A percentile compares a stretch with the other conserved stretches of the same genome.
Evolutionary conservation across 2,797 vertebrate species (phyloP).

Genomic region (Danio aesculapii): DNA sequence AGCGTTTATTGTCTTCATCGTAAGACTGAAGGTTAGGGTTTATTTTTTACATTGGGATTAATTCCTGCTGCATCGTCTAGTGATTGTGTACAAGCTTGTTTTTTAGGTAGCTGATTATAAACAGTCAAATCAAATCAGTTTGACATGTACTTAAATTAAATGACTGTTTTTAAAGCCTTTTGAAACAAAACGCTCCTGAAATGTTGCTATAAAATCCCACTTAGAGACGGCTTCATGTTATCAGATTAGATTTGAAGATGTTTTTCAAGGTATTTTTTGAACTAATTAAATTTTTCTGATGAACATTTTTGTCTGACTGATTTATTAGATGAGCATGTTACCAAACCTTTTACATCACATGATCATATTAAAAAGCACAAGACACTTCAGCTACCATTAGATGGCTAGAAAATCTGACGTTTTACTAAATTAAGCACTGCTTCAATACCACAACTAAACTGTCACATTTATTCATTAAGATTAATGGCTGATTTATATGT

Average conservation of each 20-base stretch:
- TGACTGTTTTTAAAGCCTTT: background rate
- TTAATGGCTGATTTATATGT: no score
- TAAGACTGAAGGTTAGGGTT: conserved; percentile 22
- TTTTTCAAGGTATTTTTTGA: conserved; percentile 25
- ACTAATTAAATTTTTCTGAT: conserved; percentile 43
- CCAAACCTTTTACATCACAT: no score
- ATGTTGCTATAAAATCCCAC: background rate
- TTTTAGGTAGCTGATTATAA: conserved; percentile 7
- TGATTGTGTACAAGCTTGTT: background rate
- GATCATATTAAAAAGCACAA: no score
- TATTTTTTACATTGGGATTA: background rate
- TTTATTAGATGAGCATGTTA: no score
- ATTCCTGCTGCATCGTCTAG: background rate
- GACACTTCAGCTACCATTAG: no score
- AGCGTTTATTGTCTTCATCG: conserved; percentile 23
- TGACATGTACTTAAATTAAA: background rate
- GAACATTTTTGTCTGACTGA: conserved; percentile 1
- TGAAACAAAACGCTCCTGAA: background rate
- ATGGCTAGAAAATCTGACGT: no score
- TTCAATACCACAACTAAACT: no score
- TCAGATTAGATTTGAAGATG: conserved; percentile 7
- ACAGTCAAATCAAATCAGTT: background rate
- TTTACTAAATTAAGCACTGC: no score
- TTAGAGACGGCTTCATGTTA: conserved; percentile 2
- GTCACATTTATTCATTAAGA: no score